Conservation (phyloP, 2,797 vertebrate species). For the Schizopygopsis malacanthus region DNA sequence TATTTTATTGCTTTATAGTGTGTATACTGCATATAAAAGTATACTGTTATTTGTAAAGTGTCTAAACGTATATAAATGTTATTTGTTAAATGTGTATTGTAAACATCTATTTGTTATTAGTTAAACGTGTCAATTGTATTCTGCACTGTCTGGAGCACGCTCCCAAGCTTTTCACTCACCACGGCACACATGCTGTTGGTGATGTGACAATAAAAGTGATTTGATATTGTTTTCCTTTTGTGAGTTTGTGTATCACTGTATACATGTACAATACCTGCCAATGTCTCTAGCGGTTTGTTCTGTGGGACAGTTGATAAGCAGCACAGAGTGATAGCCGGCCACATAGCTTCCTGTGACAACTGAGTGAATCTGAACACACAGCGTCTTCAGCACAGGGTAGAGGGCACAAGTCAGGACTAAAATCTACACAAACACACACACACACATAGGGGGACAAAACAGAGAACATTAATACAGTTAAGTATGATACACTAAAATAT, state of each 20-base stretch:
- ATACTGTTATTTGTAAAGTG: too few relatives aligned
- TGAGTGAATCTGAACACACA: slow-evolving; percentile 77
- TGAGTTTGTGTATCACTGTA: not conserved
- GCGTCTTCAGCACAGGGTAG: slow-evolving; percentile 75
- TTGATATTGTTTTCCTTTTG: not conserved
- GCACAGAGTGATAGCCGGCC: slow-evolving; percentile 81
- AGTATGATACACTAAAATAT: not conserved
- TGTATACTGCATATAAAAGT: too few relatives aligned
- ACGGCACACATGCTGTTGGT: too few relatives aligned
- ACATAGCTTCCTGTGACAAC: slow-evolving; percentile 79
- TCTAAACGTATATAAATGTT: too few relatives aligned
- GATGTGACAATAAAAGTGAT: too few relatives aligned
- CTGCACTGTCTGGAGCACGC: too few relatives aligned
- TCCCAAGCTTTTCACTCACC: too few relatives aligned
- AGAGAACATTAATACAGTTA: not conserved
- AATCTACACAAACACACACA: slow-evolving; percentile 62
- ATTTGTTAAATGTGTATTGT: too few relatives aligned
- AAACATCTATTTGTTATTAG: too few relatives aligned
- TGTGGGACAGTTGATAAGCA: slow-evolving; percentile 86
- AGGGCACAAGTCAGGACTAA: slow-evolving; percentile 73
- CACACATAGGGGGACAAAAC: not conserved
- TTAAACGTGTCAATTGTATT: too few relatives aligned
- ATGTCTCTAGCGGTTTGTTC: slow-evolving; percentile 86
- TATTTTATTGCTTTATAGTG: too few relatives aligned
- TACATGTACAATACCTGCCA: slow-evolving; percentile 79